A percentile compares a stretch with the other conserved stretches of the same genome.
Conservation (phyloP, 2,797 vertebrate species). For the Carapus acus region DNA sequence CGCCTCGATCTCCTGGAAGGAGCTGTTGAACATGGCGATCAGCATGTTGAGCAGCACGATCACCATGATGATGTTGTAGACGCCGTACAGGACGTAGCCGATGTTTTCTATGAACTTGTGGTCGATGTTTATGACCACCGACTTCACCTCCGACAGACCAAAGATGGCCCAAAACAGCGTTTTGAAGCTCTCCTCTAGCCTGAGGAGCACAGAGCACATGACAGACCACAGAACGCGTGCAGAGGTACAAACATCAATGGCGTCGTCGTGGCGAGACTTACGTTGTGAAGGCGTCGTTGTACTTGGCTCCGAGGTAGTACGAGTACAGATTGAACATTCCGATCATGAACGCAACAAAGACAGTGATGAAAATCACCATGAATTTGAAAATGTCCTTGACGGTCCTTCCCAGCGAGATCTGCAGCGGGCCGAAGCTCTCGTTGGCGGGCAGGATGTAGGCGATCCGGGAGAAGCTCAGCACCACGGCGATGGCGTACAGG, state of each 20-base stretch:
- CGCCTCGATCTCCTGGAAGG: conserved; percentile 98
- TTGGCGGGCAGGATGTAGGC: conserved; percentile 96
- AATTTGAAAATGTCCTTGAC: conserved; percentile 98
- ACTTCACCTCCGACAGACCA: conserved; percentile 95
- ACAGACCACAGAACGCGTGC: too few relatives aligned
- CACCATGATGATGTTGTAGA: conserved; percentile 99
- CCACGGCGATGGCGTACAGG: conserved; percentile 91
- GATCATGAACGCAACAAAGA: conserved; percentile 98
- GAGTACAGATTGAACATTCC: conserved; percentile 99
- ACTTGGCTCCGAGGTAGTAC: conserved; percentile 90
- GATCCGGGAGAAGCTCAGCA: conserved; percentile 93
- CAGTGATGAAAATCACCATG: conserved; percentile 97
- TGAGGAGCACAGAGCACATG: too few relatives aligned
- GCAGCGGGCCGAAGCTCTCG: conserved; percentile 94
- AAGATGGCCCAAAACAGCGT: conserved; percentile 86
- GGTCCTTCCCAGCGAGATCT: conserved; percentile 93
- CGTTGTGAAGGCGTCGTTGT: conserved; percentile 95
- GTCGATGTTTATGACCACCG: conserved; percentile 92
- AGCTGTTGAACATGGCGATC: conserved; percentile 99
- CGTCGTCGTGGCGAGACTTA: conserved; percentile 64
- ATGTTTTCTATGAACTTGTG: conserved; percentile 84
- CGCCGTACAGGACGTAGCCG: conserved; percentile 94
- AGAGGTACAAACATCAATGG: too few relatives aligned
- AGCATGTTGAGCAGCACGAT: conserved; percentile 98
- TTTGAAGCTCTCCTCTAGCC: conserved; percentile 98